phyloP scores from a whole-genome alignment of 2,113 vertebrate species.

The Boleophthalmus pectinirostris region DNA sequence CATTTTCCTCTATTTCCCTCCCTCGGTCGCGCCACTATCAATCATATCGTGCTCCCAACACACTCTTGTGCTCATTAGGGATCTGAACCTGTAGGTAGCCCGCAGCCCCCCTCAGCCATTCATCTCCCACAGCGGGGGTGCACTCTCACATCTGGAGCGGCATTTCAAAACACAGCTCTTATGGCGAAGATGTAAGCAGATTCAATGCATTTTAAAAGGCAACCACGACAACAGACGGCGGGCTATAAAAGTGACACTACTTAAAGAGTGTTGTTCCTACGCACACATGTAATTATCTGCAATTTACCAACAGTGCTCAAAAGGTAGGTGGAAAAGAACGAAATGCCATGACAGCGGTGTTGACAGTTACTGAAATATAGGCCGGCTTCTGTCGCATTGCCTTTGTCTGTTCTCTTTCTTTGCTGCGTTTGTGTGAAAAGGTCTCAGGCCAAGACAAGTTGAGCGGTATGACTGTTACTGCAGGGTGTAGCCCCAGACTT shows the following conservation, averaged over 20 bases:
- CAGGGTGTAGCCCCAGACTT: slow-evolving; percentile 63
- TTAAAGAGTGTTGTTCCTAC: slow-evolving; percentile 26
- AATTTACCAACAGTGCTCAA: slow-evolving; percentile 17
- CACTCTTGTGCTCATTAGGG: slow-evolving; percentile 69
- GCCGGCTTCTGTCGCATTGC: slow-evolving; percentile 27
- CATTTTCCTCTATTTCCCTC: slow-evolving; percentile 44
- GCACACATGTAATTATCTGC: neutral
- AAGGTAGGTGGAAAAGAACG: slow-evolving; percentile 23
- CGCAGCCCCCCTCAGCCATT: slow-evolving; percentile 52
- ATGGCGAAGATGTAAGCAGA: slow-evolving; percentile 35
- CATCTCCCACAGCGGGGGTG: slow-evolving; percentile 60
- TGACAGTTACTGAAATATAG: slow-evolving; percentile 21
- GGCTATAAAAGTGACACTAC: slow-evolving; percentile 36
- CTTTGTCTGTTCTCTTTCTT: slow-evolving; percentile 36
- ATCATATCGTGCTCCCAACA: slow-evolving; percentile 71
- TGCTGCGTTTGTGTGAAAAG: slow-evolving; percentile 45
- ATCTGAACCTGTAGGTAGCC: slow-evolving; percentile 69
- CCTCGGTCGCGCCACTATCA: slow-evolving; percentile 57
- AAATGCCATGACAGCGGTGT: slow-evolving; percentile 2
- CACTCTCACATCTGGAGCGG: slow-evolving; percentile 63
- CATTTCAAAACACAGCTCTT: slow-evolving; percentile 54
- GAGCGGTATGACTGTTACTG: slow-evolving; percentile 35
- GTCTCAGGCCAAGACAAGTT: slow-evolving; percentile 54
- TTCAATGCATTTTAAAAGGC: slow-evolving; percentile 30
- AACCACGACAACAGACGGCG: slow-evolving; percentile 11